A percentile compares a stretch with the other conserved stretches of the same genome.
Conservation (phyloP, 1,140 invertebrate species). For the Wasmannia auropunctata region DNA sequence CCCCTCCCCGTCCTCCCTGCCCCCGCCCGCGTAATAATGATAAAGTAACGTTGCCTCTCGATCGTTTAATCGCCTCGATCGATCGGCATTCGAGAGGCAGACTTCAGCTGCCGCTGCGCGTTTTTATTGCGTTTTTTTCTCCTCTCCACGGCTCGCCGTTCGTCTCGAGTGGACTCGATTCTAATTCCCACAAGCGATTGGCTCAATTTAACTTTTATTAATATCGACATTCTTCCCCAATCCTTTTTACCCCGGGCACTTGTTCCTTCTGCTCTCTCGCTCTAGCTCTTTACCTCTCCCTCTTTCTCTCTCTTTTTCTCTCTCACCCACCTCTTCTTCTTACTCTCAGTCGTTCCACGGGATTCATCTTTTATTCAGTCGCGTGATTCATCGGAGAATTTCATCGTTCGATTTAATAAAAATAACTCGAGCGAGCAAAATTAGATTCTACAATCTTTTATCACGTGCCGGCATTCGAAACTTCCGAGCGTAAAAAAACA, state of each 20-base stretch:
- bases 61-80: slow-evolving; percentile 50
- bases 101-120: slow-evolving; percentile 49
- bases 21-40: slow-evolving; percentile 40
- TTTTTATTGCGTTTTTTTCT: slow-evolving; percentile 63
- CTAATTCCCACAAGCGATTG: slow-evolving; percentile 82
- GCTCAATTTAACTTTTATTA: slow-evolving; percentile 84
- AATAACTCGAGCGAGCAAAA: slow-evolving; percentile 75
- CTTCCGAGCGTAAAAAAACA: slow-evolving; percentile 11
- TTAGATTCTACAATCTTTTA: slow-evolving; percentile 55
- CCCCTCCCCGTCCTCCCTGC: neutral
- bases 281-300: neutral
- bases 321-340: slow-evolving; percentile 18
- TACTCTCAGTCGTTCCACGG: slow-evolving; percentile 40
- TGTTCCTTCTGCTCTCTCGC: slow-evolving; percentile 50
- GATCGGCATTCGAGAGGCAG: slow-evolving; percentile 60
- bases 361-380: slow-evolving; percentile 85
- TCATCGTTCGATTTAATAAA: slow-evolving; percentile 81
- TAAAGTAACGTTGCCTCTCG: slow-evolving; percentile 33
- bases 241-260: slow-evolving; percentile 77
- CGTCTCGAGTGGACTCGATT: slow-evolving; percentile 60
- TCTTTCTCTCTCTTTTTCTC: neutral
- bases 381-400: slow-evolving; percentile 78
- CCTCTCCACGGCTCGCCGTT: slow-evolving; percentile 28
- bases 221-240: slow-evolving; percentile 82
- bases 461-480: slow-evolving; percentile 17